Conservation (phyloP, 2,888 invertebrate genomes). For the Apomyelois bistriatella region DNA sequence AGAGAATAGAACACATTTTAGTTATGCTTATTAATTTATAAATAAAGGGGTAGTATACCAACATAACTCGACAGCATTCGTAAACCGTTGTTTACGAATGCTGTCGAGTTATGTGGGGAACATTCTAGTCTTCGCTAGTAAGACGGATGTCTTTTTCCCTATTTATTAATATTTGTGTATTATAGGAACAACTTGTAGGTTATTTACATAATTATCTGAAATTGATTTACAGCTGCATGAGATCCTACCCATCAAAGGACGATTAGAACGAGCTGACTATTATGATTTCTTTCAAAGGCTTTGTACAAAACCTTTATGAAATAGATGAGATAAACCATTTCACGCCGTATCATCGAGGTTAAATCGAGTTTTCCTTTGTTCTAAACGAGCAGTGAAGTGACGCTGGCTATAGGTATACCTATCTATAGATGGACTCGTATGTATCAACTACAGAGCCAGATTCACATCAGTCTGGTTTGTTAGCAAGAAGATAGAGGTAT, state of each 20-base stretch:
- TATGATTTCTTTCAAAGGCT: constrained; percentile 5
- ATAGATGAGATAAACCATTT: constrained; percentile 12
- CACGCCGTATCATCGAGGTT: constrained; percentile 9
- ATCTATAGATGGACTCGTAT: constrained; percentile 8
- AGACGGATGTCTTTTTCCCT: too few relatives aligned
- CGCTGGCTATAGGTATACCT: constrained; percentile 7
- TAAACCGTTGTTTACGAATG: too few relatives aligned
- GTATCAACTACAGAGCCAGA: constrained; percentile 11
- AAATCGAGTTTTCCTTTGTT: constrained; percentile 18
- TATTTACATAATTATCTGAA: too few relatives aligned
- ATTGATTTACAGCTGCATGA: too few relatives aligned
- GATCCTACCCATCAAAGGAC: neutral
- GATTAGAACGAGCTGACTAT: neutral
- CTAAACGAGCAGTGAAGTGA: constrained; percentile 17
- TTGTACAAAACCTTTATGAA: constrained; percentile 5
- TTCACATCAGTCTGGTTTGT: constrained; percentile 5
- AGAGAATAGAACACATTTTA: too few relatives aligned
- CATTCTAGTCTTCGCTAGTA: too few relatives aligned
- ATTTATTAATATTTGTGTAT: too few relatives aligned
- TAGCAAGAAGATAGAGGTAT: neutral
- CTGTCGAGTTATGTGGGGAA: too few relatives aligned
- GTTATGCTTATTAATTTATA: too few relatives aligned
- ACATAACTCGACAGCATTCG: too few relatives aligned
- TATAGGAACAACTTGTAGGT: too few relatives aligned
- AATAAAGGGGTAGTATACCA: too few relatives aligned